A percentile compares a stretch with the other conserved stretches of the same genome.
Conservation (phyloP, 2,113 vertebrate genomes). For the Cavia porcellus region DNA sequence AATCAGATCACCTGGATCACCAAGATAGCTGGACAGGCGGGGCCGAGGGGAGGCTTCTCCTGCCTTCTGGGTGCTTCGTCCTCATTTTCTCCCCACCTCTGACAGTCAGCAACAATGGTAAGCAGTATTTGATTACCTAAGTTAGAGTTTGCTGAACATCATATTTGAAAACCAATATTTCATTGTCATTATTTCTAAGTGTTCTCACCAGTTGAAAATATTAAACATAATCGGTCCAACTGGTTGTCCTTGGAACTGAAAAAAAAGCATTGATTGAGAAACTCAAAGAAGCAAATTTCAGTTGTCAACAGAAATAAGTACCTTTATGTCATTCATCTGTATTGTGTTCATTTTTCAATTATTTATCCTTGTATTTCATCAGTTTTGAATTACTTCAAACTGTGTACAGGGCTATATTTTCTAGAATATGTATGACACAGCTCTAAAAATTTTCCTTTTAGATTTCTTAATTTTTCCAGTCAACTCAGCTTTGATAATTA, state of each 20-base stretch:
- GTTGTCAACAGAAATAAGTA: background rate
- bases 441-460: background rate
- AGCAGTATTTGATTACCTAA: background rate
- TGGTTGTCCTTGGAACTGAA: background rate
- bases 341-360: background rate
- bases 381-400: background rate
- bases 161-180: background rate
- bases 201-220: background rate
- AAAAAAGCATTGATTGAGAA: background rate
- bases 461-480: background rate
- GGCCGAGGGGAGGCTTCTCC: too few species aligned
- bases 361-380: background rate
- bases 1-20: conserved; percentile 46
- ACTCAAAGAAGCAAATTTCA: background rate
- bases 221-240: background rate
- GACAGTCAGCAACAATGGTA: background rate
- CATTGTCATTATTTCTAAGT: background rate
- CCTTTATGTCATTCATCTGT: background rate
- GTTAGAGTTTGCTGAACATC: background rate
- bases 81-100: background rate
- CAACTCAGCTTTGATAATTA: background rate
- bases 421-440: background rate
- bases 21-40: background rate
- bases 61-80: fast-evolving
- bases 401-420: background rate